Conservation (phyloP, 2,113 vertebrate species). For the Myanophis thanlyinensis region DNA sequence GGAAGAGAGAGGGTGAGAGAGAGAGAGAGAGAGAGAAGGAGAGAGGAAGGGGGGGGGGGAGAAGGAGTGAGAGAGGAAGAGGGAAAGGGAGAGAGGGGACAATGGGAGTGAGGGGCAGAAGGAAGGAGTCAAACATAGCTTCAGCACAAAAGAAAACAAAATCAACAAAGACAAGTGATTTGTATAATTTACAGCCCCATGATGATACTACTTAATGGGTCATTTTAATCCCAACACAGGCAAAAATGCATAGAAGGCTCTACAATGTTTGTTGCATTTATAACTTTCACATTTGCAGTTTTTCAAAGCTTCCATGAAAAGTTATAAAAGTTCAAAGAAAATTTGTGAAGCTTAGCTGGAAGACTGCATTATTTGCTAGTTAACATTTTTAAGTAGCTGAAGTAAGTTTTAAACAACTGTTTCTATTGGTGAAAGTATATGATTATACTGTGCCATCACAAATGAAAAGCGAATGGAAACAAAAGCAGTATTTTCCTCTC, state of each 20-base stretch:
- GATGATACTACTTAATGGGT: neutral
- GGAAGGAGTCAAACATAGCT: neutral
- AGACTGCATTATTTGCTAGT: neutral
- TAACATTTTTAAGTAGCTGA: neutral
- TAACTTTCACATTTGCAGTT: neutral
- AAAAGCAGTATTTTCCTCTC: neutral
- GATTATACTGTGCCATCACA: neutral
- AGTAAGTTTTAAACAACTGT: no score
- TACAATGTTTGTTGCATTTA: neutral
- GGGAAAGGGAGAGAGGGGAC: no score
- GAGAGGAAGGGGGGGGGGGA: fast-evolving
- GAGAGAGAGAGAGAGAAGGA: no score
- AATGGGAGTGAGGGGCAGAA: no score
- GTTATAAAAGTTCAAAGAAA: constrained; percentile 1
- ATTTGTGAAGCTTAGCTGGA: neutral
- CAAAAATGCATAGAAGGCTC: neutral
- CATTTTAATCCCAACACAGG: neutral
- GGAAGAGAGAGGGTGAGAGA: neutral
- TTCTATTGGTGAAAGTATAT: neutral
- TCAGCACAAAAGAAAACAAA: neutral
- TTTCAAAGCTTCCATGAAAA: neutral
- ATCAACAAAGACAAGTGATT: neutral
- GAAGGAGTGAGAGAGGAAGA: no score
- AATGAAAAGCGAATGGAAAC: neutral
- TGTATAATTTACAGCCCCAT: neutral